A percentile compares a stretch with the other conserved stretches of the same genome.
These are phyloP conservation scores for Tetrax tetrax DNA, from an alignment of 2,113 vertebrate species.

Conservation along the genomic window DNA sequence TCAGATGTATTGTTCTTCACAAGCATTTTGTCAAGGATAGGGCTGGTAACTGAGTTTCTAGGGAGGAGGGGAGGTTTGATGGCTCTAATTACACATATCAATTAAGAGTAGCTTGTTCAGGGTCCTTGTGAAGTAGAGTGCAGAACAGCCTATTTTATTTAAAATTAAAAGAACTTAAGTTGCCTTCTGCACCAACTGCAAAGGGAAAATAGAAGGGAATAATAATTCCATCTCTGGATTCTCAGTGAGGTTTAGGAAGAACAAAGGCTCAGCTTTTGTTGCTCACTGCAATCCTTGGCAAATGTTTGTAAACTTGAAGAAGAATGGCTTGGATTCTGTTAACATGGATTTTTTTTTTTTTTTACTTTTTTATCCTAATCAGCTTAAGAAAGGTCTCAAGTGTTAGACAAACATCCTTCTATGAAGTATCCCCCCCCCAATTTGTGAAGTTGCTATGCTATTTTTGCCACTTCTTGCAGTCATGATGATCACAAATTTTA, in stretches of 20 bases:
- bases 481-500: neutral
- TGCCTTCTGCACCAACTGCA: neutral
- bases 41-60: neutral
- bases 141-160: neutral
- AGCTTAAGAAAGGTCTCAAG: neutral
- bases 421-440: neutral
- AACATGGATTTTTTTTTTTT: neutral
- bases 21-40: neutral
- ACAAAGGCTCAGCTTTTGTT: neutral
- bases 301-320: neutral
- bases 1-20: constrained; percentile 22
- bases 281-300: neutral
- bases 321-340: neutral
- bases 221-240: neutral
- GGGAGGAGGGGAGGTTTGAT: neutral
- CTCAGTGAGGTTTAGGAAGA: neutral
- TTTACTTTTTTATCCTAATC: neutral
- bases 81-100: neutral
- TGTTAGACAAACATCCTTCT: neutral
- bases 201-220: neutral
- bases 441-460: neutral
- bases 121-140: neutral
- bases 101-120: neutral
- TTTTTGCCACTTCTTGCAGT: neutral
- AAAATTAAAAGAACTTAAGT: neutral